A percentile compares a stretch with the other conserved stretches of the same genome.
These are phyloP conservation scores for Hyperoplus immaculatus DNA, from an alignment of 2,797 vertebrate species.

Conservation along the genomic window DNA sequence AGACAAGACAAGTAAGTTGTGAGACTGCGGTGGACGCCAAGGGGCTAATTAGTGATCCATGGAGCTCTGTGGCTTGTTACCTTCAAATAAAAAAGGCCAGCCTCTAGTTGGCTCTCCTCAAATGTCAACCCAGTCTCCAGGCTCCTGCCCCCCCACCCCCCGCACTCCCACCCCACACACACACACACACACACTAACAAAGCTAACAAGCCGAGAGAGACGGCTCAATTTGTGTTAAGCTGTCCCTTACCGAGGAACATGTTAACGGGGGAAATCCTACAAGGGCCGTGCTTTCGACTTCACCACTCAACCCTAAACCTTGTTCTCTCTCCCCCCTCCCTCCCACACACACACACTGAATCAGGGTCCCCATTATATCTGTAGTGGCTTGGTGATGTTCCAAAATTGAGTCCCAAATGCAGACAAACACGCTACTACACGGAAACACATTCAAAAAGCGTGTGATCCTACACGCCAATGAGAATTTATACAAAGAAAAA, in stretches of 20 bases:
- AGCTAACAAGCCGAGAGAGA: conserved; percentile 79
- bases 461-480: conserved; percentile 18
- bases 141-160: conserved; percentile 65
- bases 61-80: conserved; percentile 70
- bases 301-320: conserved; percentile 38
- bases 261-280: conserved; percentile 67
- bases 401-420: conserved; percentile 26
- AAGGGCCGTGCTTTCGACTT: conserved; percentile 40
- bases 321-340: conserved; percentile 20
- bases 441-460: conserved; percentile 12
- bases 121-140: conserved; percentile 83
- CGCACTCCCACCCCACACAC: conserved; percentile 22
- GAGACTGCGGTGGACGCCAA: conserved; percentile 61
- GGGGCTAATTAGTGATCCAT: conserved; percentile 80
- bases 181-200: too few relatives aligned
- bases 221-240: conserved; percentile 78
- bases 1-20: conserved; percentile 74
- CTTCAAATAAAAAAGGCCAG: conserved; percentile 76
- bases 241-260: conserved; percentile 67
- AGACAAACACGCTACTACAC: conserved; percentile 1
- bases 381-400: conserved; percentile 43
- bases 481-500: conserved; percentile 16
- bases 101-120: conserved; percentile 71
- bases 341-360: neutral
- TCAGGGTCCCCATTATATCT: conserved; percentile 45